Evolutionary conservation across 2,888 invertebrate genomes (phyloP), one percentile per base, ranked within the genome.

Genomic region (Sarcophaga carnaria): DNA sequence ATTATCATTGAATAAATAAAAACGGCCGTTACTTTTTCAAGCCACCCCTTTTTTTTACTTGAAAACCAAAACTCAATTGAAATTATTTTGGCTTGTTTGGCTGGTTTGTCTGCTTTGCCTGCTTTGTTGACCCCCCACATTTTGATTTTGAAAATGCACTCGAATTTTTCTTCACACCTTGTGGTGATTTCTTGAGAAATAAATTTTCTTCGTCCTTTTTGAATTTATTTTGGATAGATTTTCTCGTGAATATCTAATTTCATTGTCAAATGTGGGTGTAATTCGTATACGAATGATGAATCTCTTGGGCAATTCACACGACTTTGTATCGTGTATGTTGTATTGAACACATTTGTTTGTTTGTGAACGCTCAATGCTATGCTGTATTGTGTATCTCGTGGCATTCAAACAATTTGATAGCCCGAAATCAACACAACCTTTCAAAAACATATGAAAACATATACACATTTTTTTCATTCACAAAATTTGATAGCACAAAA

Each of bases 21-120:
- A 87, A 78, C 86, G 86, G 62, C 88, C 88, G 88, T 89, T 89
- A 89, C 88, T 85, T 89, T 88, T 82, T 71, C n/a, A 14, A 66
- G 54, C 60, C 59, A 86, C 75, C 83, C 80, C 60, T 80, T 79
- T 67, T 63, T 49, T 12, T 14, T 14, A 71, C 59, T 62, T 22
- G 12, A 45, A 37, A 12, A 69, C 17, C 14, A 54, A 67, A 27
- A n/a, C 6, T 70, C 37, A 37, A 37, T 37, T 8, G 37, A 37
- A 37, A 37, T 37, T 71, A 54, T 11, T 69, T 70, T 49, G 54
- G 14, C 4, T 71, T 63, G 14, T 69, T 70, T 49, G 54, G 14
- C 1, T 54, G 17, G 54, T 49, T 49, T 49, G 37, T 1, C 37
- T 37, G 37, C 37, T 49, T 49, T 49, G 49, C 6, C 37, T 37